phyloP scores from a whole-genome alignment of 2,888 invertebrate genomes.

The Hemaris fuciformis region DNA sequence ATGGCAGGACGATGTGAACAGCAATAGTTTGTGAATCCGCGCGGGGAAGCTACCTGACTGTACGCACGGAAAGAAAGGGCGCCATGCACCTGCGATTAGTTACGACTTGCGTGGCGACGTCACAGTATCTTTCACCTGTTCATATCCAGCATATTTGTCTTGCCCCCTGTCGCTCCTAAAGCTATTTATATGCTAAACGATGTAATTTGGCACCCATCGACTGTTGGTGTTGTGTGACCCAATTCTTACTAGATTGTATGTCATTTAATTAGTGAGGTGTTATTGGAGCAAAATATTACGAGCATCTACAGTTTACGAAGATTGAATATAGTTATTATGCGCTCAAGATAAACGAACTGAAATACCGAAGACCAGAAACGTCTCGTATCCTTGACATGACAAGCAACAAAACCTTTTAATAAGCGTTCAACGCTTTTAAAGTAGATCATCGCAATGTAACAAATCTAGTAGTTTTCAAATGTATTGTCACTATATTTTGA shows the following conservation, averaged over 20 bases:
- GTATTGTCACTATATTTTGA: background rate
- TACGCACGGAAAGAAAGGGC: background rate
- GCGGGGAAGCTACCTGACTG: background rate
- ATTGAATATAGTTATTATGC: no score
- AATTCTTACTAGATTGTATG: constrained; percentile 6
- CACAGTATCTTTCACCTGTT: constrained; percentile 8
- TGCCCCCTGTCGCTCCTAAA: background rate
- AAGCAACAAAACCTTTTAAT: background rate
- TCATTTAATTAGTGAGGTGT: background rate
- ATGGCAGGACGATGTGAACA: constrained; percentile 36
- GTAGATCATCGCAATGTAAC: no score
- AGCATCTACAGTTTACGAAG: no score
- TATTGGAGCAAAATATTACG: background rate
- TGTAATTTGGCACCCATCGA: constrained; percentile 10
- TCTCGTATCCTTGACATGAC: background rate
- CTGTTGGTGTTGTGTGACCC: constrained; percentile 2
- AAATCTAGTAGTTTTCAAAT: background rate
- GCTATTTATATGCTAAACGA: constrained; percentile 8
- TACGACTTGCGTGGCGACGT: constrained; percentile 3
- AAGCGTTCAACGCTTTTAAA: no score
- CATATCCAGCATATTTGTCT: constrained; percentile 6
- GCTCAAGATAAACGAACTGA: background rate
- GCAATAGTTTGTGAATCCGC: constrained; percentile 18
- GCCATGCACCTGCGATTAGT: constrained; percentile 8
- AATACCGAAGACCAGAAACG: background rate